These are phyloP conservation scores for Pagetopsis macropterus DNA, from an alignment of 2,797 vertebrate genomes.

Conservation along the genomic window DNA sequence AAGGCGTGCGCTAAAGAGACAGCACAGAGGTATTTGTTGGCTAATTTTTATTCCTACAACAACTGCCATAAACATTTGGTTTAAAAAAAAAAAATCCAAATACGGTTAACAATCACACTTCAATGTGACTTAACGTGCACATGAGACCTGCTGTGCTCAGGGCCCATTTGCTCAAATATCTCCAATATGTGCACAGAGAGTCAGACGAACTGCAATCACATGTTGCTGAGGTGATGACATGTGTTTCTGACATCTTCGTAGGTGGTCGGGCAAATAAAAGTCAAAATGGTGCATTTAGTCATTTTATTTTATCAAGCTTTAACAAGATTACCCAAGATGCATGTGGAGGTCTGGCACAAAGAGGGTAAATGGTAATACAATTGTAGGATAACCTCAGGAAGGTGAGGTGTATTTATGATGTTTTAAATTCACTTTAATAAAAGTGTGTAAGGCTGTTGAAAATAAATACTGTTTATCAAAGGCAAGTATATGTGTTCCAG, in stretches of 20 bases:
- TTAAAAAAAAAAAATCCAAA: not conserved
- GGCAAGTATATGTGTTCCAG: conserved; percentile 43
- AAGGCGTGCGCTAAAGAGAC: not conserved
- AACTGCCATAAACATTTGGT: not conserved
- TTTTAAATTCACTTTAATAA: not conserved
- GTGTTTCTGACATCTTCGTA: not conserved
- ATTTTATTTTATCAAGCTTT: not conserved
- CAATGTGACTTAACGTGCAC: not conserved
- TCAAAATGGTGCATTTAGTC: not conserved
- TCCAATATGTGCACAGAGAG: conserved; percentile 6
- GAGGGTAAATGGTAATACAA: not conserved
- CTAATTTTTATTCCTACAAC: not conserved
- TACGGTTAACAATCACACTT: not conserved
- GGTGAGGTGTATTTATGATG: not conserved
- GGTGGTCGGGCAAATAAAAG: conserved; percentile 1
- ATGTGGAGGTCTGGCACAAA: not conserved
- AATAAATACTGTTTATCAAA: conserved; percentile 38
- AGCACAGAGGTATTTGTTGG: conserved; percentile 9
- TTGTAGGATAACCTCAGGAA: not conserved
- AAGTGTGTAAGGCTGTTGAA: conserved; percentile 16
- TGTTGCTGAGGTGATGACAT: conserved; percentile 13
- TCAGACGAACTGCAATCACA: not conserved
- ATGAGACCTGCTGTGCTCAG: not conserved
- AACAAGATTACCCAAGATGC: not conserved
- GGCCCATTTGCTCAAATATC: not conserved